Base-by-base conservation (phyloP, 2,797 vertebrate genomes). In the Dryobates pubescens region DNA sequence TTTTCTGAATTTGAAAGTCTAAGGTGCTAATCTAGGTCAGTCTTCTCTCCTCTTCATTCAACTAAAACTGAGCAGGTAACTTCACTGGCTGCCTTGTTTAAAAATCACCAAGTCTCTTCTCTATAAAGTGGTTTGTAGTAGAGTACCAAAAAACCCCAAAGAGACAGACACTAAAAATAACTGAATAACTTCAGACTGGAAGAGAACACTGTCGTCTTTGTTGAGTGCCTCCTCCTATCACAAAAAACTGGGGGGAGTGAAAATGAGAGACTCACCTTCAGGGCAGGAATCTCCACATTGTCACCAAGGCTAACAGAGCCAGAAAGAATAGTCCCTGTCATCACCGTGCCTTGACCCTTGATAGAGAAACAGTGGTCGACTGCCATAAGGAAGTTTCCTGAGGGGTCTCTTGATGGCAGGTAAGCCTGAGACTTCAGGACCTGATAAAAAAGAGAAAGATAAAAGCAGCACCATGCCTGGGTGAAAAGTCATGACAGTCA, bases 311-410 rank as follows among this genome's bases (percentile, higher is more conserved):
- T 98, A 97, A 99, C 94, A 30, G 98, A 98, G 94, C 99, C 99
- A 91, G 99, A 99, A 94, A 99, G 98, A 97, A 99, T 94, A 90
- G 99, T 99, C 56, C 99, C 99, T 13, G 99, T 99, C 98, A 99
- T 99, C 97, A 99, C 98, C 0, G 99, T 99, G 95, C 99, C 99
- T 96, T 99, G 99, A 95, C 99, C 99, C 41, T 98, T 98, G 97
- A 99, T 99, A 92, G 99, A 99, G 97, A 99, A 99, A 95, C 99
- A 99, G 95, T 99, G 99, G 97, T 99, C 99, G 16, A 99, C 98
- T 24, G 99, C 98, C 99, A 99, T 99, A 67, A 99, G 98, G 65
- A 99, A 98, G 43, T 98, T 97, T 67, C 99, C 99, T 1, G 97
- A 97, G 5, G 99, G 98, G 94, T 99, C 98, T 98, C 99, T 98